Conservation (phyloP, 2,113 vertebrate genomes). For the Hipposideros armiger region DNA sequence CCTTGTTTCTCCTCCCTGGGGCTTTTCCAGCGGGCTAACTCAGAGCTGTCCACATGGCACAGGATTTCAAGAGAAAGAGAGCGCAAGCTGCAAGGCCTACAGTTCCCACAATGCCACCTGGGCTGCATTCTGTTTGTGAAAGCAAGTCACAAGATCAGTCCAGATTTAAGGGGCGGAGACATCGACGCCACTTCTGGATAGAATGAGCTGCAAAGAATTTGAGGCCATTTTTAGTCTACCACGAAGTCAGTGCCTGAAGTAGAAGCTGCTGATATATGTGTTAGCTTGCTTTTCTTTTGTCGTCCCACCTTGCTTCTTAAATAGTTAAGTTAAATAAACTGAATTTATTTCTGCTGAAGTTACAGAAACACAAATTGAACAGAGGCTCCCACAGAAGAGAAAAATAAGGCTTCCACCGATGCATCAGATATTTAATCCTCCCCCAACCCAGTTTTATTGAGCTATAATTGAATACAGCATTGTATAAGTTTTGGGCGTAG, state of each 20-base stretch:
- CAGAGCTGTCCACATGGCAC: background rate
- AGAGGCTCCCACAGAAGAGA: slow-evolving; percentile 4
- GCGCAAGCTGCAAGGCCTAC: background rate
- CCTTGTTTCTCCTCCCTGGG: background rate
- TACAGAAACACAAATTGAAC: background rate
- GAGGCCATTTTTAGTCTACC: slow-evolving; percentile 9
- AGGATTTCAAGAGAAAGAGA: too few relatives aligned
- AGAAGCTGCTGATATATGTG: background rate
- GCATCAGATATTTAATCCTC: background rate
- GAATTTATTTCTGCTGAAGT: slow-evolving; percentile 19
- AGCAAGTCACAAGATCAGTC: background rate
- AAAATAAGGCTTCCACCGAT: background rate
- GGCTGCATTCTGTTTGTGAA: background rate
- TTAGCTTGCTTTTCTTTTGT: slow-evolving; percentile 10
- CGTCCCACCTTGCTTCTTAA: background rate
- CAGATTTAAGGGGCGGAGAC: background rate
- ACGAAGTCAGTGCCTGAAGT: background rate
- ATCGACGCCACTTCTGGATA: background rate
- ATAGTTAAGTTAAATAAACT: background rate
- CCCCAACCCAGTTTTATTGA: background rate
- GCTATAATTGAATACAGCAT: background rate
- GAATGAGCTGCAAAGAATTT: background rate
- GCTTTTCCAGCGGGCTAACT: background rate
- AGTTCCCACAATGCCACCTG: background rate
- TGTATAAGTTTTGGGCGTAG: background rate